Percentiles rank a stretch among this genome's conserved stretches.
phyloP scores from a whole-genome alignment of 2,888 invertebrate genomes.

The Priocnemis perturbator region DNA sequence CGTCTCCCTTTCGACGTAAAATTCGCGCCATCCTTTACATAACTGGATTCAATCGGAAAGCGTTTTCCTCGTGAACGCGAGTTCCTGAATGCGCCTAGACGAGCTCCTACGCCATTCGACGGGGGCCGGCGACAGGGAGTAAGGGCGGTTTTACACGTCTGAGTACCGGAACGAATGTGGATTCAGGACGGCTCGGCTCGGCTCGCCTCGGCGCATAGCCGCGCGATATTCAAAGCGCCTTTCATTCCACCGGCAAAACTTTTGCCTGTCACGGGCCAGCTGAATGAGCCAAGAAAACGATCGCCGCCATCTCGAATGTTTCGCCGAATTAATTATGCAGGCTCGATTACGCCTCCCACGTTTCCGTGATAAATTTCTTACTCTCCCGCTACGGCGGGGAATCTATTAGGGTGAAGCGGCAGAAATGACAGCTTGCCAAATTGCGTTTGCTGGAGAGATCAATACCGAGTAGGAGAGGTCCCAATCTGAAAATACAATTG shows the following conservation, averaged over 20 bases:
- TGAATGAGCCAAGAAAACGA: too few relatives aligned
- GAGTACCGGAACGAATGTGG: conserved; percentile 28
- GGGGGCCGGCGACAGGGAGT: background rate
- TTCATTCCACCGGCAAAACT: background rate
- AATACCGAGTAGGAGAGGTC: background rate
- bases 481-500: conserved; percentile 1
- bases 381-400: too few relatives aligned
- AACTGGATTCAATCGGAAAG: conserved; percentile 63
- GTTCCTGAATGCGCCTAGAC: conserved; percentile 48
- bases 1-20: conserved; percentile 38
- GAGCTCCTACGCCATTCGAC: conserved; percentile 27
- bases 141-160: conserved; percentile 39
- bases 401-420: too few relatives aligned
- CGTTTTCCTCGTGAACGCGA: conserved; percentile 50
- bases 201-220: too few relatives aligned
- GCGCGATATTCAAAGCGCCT: conserved; percentile 8
- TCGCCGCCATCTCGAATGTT: too few relatives aligned
- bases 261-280: too few relatives aligned
- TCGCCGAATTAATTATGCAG: too few relatives aligned
- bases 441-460: background rate
- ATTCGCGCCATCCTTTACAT: conserved; percentile 58
- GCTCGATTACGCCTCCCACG: too few relatives aligned
- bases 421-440: too few relatives aligned
- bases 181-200: conserved; percentile 25
- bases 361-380: too few relatives aligned